Base-by-base conservation (phyloP, 2,888 invertebrate species). In the Cepaea hortensis region DNA sequence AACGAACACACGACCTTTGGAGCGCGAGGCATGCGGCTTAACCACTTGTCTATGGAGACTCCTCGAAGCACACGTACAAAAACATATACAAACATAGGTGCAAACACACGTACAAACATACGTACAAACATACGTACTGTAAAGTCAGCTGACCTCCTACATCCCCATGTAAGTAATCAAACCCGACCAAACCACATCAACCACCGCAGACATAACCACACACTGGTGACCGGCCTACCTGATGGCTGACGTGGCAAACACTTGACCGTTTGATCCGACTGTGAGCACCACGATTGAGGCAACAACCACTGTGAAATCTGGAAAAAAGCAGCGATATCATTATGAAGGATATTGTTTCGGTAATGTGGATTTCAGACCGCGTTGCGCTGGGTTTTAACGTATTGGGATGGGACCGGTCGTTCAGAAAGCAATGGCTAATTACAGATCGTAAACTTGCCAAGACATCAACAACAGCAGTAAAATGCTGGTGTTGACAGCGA, bases 161-260 rank as follows among this genome's bases (percentile, higher is more conserved):
- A 77, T 3, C 2, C n/a, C 48, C 13, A 77, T 1, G 48, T 50
- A 50, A 6, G 23, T 50, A 77, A 3, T 46, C 46, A 77, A 3
- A 77, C 23, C 13, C n/a, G 4, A 20, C 3, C n/a, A 75, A n/a
- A 75, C 35, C 5, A 75, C 23, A 75, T 20, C 18, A n/a, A 18
- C 23, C 18, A n/a, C 18, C 15, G n/a, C 48, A 23, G 11, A 75
- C 48, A 55, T 11, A 55, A 55, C 6, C 55, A 55, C 55, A 55
- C 55, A 55, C 55, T 9, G 11, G 6, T 55, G 7, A 55, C 6
- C 18, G 13, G 5, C 87, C 89, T 89, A 95, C 95, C 95, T 93
- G 91, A 97, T 97, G 80, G 97, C 97, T 87, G 97, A 97, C 50
- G 97, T 97, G 65, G 97, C 97, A 93, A 97, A 97, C 35, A 97